phyloP scores from a whole-genome alignment of 2,797 vertebrate species.

The Cetoscarus ocellatus region DNA sequence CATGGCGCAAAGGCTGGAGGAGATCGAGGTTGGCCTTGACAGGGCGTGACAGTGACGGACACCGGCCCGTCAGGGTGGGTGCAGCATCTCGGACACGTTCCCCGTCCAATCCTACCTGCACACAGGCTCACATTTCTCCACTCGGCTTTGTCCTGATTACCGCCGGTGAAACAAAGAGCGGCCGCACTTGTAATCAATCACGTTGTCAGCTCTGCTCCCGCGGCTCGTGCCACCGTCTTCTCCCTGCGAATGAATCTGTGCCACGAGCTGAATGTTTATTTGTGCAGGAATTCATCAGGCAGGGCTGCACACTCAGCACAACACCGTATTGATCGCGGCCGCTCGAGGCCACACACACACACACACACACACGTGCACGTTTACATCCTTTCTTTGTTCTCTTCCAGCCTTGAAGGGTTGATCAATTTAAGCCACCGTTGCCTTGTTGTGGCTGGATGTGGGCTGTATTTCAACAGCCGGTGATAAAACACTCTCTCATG shows the following conservation, averaged over 20 bases:
- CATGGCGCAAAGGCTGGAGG: conserved; percentile 82
- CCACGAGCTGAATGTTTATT: conserved; percentile 68
- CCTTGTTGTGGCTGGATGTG: not conserved
- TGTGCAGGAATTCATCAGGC: conserved; percentile 69
- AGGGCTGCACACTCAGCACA: conserved; percentile 74
- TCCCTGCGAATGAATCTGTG: conserved; percentile 29
- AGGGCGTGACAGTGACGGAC: conserved; percentile 35
- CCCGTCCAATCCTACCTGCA: conserved; percentile 27
- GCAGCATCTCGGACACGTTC: conserved; percentile 26
- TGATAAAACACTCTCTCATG: not conserved
- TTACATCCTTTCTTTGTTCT: conserved; percentile 61
- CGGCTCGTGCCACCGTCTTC: conserved; percentile 46
- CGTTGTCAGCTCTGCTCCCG: conserved; percentile 62
- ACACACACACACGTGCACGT: too few relatives aligned
- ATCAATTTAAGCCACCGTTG: not conserved
- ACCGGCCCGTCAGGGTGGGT: not conserved
- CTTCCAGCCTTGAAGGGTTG: conserved; percentile 16
- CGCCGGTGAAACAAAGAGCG: conserved; percentile 67
- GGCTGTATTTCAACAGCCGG: not conserved
- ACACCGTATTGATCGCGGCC: conserved; percentile 69
- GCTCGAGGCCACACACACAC: conserved; percentile 50
- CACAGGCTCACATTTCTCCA: conserved; percentile 22
- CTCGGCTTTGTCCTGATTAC: conserved; percentile 64
- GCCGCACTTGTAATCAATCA: conserved; percentile 77
- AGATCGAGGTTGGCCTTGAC: conserved; percentile 75